Percentiles rank a stretch among this genome's conserved stretches.
Conservation (phyloP, 2,113 vertebrate genomes). For the Stomatorhinus ivindoensis region DNA sequence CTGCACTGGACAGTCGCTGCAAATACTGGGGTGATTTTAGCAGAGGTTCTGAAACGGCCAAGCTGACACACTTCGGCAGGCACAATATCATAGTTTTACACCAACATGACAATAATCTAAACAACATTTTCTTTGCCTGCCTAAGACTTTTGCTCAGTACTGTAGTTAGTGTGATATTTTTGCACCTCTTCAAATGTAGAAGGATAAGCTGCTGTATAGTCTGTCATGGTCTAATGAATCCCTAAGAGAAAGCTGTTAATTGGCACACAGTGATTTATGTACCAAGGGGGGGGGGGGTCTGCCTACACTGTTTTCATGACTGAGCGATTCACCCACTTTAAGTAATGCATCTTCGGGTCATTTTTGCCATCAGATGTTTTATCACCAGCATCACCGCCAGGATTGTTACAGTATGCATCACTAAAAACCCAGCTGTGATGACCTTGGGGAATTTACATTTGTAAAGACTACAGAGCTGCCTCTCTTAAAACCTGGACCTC, state of each 20-base stretch:
- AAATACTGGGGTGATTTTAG: too few relatives aligned
- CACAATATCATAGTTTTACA: too few relatives aligned
- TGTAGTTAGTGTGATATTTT: background rate
- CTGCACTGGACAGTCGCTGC: too few relatives aligned
- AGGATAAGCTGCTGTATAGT: background rate
- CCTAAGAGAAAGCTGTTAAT: background rate
- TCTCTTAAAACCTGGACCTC: background rate
- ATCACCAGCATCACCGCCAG: background rate
- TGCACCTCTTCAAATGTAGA: background rate
- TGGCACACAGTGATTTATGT: background rate
- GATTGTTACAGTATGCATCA: background rate
- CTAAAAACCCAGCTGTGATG: background rate
- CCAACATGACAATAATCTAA: too few relatives aligned
- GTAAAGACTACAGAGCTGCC: background rate
- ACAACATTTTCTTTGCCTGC: too few relatives aligned
- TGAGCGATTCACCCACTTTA: background rate
- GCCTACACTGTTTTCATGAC: background rate
- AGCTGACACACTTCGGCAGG: too few relatives aligned
- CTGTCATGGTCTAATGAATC: background rate
- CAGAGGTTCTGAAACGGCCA: too few relatives aligned
- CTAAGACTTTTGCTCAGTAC: too few relatives aligned
- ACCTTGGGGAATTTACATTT: background rate
- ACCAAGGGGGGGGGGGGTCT: background rate
- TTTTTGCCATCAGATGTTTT: background rate
- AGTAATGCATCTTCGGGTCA: background rate